phyloP scores from a whole-genome alignment of 2,113 vertebrate species.

The Platichthys flesus region DNA sequence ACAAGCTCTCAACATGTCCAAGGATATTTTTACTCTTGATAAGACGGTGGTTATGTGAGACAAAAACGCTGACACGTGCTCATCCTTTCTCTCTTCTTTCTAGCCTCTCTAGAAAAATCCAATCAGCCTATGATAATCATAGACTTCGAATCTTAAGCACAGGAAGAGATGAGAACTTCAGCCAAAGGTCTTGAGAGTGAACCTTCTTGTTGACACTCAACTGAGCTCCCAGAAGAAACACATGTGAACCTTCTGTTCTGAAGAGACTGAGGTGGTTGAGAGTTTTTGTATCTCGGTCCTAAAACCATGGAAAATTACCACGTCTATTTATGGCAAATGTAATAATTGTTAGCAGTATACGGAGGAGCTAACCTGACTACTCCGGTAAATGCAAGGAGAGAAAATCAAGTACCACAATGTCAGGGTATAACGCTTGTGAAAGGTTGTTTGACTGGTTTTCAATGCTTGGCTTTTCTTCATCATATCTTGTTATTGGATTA shows the following conservation, averaged over 20 bases:
- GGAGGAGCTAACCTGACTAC: not conserved
- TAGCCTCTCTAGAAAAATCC: slow-evolving; percentile 59
- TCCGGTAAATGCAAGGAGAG: slow-evolving; percentile 24
- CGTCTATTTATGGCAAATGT: slow-evolving; percentile 1
- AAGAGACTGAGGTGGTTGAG: slow-evolving; percentile 18
- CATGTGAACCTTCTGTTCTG: slow-evolving; percentile 37
- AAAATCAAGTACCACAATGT: slow-evolving; percentile 22
- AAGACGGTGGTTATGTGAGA: slow-evolving; percentile 21
- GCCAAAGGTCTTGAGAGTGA: slow-evolving; percentile 62
- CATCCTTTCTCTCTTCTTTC: slow-evolving; percentile 45
- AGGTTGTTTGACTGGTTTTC: slow-evolving; percentile 24
- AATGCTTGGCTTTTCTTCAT: slow-evolving; percentile 27
- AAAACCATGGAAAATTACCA: slow-evolving; percentile 13
- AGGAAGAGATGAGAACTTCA: slow-evolving; percentile 57
- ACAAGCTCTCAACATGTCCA: slow-evolving; percentile 3
- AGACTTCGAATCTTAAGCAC: slow-evolving; percentile 70
- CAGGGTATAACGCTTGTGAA: slow-evolving; percentile 16
- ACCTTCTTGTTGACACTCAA: slow-evolving; percentile 12
- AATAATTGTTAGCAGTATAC: not conserved
- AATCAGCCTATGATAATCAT: slow-evolving; percentile 83
- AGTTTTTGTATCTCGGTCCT: slow-evolving; percentile 21
- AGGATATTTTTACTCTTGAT: slow-evolving; percentile 46
- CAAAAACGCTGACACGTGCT: slow-evolving; percentile 27
- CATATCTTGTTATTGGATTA: slow-evolving; percentile 20
- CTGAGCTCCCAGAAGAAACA: slow-evolving; percentile 39